Evolutionary conservation across 2,113 vertebrate genomes (phyloP), one percentile per base, ranked within the genome.

Genomic region (Vanacampus margaritifer): DNA sequence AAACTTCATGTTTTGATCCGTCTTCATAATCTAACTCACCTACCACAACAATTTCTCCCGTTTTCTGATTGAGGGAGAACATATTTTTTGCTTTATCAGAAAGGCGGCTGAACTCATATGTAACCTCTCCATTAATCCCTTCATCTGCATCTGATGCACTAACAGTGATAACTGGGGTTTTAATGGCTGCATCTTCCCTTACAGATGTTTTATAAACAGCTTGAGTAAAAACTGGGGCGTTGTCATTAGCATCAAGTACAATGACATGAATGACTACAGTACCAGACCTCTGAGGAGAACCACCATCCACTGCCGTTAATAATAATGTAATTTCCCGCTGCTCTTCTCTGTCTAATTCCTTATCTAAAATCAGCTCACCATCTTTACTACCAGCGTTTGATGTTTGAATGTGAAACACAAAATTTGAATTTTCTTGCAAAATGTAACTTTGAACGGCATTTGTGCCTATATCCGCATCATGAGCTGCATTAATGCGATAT

Each of bases 131-230:
- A 11, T 93, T 84, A 0, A 75, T 1, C 2, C 89, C 92, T 46
- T 92, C 91, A 74, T 93, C 93, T 32, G 58, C 72, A 74, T 93
- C 92, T 0, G 79, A 91, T 43, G 92, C 92, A 59, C 85, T 91
- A 3, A 92, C 79, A 1, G 64, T 77, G n/a, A 91, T 46, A 35
- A 91, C 75, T 23, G 71, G 5, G 0, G 82, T 70, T n/a, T 67
- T 71, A 1, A 67, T 14, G 3, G 74, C 64, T 10, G 78, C 71
- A 56, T 87, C 81, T 68, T 88, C 86, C 35, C 65, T 53, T 19
- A 75, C 63, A 41, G 62, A 76, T 19, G 69, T 68, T 48, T 74
- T 81, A 72, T 89, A 90, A 21, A 39, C 66, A 17, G 72, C 2
- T 56, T 80, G 80, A 26, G 68, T 79, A 54, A 89, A 89, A 23